Base-by-base conservation (phyloP, 2,888 invertebrate species). In the Eupithecia tripunctaria region DNA sequence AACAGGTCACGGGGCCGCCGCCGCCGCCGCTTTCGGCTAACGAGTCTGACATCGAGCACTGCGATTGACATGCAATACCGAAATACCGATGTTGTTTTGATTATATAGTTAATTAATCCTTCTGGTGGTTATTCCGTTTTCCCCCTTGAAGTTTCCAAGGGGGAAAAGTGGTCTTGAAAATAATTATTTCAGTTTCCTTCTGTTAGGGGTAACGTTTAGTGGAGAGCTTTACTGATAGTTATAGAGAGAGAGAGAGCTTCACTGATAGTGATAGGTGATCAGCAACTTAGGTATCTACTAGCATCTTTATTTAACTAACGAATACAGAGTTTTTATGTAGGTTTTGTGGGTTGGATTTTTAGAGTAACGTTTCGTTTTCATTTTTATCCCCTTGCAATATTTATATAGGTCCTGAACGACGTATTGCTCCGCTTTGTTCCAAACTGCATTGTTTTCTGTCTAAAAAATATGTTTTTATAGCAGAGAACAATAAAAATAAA, bases 1-100 rank as follows among this genome's bases (percentile, higher is more conserved):
- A 75, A 67, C 70, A 8, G 72, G 72, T 70, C 75, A 75, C 62
- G 64, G 68, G 71, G 74, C 59, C 25, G 12, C 56, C 25, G 74
- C 59, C 25, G 12, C 56, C 25, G 5, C 56, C 56, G 67, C 62
- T 21, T 25, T 62, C 25, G 56, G 56, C 38, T 51, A 15, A 15
- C 15, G 41, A 41, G 15, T 8, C 36, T 36, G 7, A 36, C 36
- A 18, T 41, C 21, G 59, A 59, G 59, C 14, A 27, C 14, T 27
- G 59, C 25, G 59, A 59, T 59, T 59, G 32, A 15, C 63, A 63
- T 63, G 63, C 36, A 27, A 36, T 36, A 15, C 59, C 5, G 27
- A 59, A 27, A 36, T 36, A 15, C 59, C 5, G 27, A 59, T 27
- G 0, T 15, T 59, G 15, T 27, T 59, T 59, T 59, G 15, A 59